These are phyloP conservation scores for Zaprionus lachaisei DNA, from an alignment of 1,140 invertebrate species.

Conservation along the genomic window DNA sequence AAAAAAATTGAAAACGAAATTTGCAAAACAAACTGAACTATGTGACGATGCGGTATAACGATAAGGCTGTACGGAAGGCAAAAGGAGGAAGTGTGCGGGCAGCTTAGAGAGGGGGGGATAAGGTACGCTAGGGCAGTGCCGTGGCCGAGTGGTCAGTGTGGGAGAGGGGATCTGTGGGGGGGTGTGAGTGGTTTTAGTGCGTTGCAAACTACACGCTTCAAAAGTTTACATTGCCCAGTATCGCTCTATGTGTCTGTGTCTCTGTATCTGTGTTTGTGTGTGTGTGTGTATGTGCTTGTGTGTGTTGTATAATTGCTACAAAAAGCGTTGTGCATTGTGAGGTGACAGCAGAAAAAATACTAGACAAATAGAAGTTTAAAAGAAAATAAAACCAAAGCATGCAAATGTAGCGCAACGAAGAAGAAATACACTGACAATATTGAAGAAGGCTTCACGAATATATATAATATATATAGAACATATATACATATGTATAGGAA, in stretches of 20 bases:
- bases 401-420: not conserved
- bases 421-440: not conserved
- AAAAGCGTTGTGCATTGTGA: constrained; percentile 18
- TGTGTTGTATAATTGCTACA: constrained; percentile 57
- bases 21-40: constrained; percentile 64
- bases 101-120: not conserved
- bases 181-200: constrained; percentile 21
- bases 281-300: constrained; percentile 26
- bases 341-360: constrained; percentile 26
- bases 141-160: not conserved
- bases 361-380: not conserved
- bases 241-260: constrained; percentile 7
- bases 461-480: not conserved
- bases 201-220: constrained; percentile 58
- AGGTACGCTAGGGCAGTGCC: too few relatives aligned
- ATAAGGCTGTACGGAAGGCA: not conserved
- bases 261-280: not conserved
- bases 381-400: not conserved
- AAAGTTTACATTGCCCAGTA: constrained; percentile 46
- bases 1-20: constrained; percentile 6
- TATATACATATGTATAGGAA: too few relatives aligned
- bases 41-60: constrained; percentile 37
- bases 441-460: not conserved
- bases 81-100: not conserved
- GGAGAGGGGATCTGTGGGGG: not conserved